Base-by-base conservation (phyloP, 53 echinoderm and acorn worm genomes). In the Paracentrotus lividus region DNA sequence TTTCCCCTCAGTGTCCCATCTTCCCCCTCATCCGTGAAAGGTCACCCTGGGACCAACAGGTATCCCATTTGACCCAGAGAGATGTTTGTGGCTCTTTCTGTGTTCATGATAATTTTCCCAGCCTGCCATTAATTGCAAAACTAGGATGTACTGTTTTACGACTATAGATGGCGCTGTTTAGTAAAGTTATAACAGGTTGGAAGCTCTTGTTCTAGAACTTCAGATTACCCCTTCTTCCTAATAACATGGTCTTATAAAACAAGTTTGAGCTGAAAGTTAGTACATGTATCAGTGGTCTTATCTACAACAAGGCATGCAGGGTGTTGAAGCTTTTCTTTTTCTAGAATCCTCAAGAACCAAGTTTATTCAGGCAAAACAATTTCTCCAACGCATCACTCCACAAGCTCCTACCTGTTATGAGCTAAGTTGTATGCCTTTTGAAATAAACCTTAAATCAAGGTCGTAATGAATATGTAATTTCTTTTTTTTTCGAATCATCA, bases 31-130 rank as follows among this genome's bases (percentile, higher is more conserved):
- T 31, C 66, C 27, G n/a, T 24, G 15, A 1, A 52, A 52, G 0
- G 9, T 52, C 15, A 9, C 15, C 4, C 1, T 52, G 15, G 52
- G 23, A 60, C 61, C 21, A 60, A n/a, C 2, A 24, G 23, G 61
- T 60, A n/a, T 24, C 27, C 13, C 32, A 57, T 57, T 55, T 57
- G 66, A 72, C 6, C 10, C 16, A 40, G 18, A 38, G 72, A 72
- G 72, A 36, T 72, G 36, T 21, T 38, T 72, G 72, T 72, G 72
- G 72, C 72, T 72, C 72, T 72, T 40, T 40, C 21, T 72, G 36
- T 38, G 32, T 20, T 36, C 38, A 8, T 72, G 6, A 32, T 31
- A 31, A 1, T 31, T 34, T 15, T 33, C 33, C 67, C 33, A 14
- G 31, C 14, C 67, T 33, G 12, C 15, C n/a, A n/a, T n/a, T n/a